Evolutionary conservation across 2,113 vertebrate genomes (phyloP).

Genomic region (chimpanzee (Pan troglodytes)): NHGRI_mPanTro3-v2.1_pri NC_072402.2:5983501-5984000

Average conservation of each 20-base stretch:
- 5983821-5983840: fast-evolving
- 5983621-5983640: not conserved
- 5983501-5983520: not conserved
- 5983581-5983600: not conserved
- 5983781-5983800: fast-evolving
- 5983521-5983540: not conserved
- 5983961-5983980: no score
- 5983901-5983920: no score
- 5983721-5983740: fast-evolving
- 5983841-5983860: not conserved
- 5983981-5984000: no score
- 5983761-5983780: fast-evolving
- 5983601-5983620: not conserved
- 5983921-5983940: no score
- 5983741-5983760: fast-evolving
- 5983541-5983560: not conserved
- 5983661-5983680: not conserved
- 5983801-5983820: fast-evolving
- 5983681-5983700: no score
- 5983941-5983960: no score
- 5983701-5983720: fast-evolving
- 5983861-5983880: no score
- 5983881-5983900: no score
- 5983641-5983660: not conserved
- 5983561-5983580: not conserved